A percentile compares a stretch with the other conserved stretches of the same genome.
Evolutionary conservation across 2,888 invertebrate species (phyloP).

Genomic region (Byasa hedistus): DNA sequence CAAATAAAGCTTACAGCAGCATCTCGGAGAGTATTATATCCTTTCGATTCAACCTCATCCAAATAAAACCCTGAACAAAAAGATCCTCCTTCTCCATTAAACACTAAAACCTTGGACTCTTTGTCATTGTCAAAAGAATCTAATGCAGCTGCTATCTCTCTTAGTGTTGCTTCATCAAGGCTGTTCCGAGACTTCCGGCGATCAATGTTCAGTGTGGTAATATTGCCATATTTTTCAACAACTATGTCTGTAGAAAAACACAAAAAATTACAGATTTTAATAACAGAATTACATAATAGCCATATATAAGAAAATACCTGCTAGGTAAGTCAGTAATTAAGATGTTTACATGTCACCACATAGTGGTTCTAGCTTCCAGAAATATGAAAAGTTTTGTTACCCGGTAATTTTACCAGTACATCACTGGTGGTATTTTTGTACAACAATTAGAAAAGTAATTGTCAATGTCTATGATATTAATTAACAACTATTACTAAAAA

Average conservation of each 20-base stretch:
- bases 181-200: conserved; percentile 91
- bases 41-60: conserved; percentile 82
- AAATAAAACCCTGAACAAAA: conserved; percentile 97
- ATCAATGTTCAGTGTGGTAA: conserved; percentile 93
- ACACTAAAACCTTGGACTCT: conserved; percentile 84
- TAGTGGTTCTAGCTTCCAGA: too few relatives aligned
- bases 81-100: conserved; percentile 95
- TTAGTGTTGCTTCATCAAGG: conserved; percentile 85
- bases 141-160: conserved; percentile 85
- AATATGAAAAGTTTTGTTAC: too few relatives aligned
- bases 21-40: conserved; percentile 61
- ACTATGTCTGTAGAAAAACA: conserved; percentile 59
- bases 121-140: conserved; percentile 89
- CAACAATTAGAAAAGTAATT: too few relatives aligned
- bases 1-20: conserved; percentile 55
- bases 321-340: too few relatives aligned
- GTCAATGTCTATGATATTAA: too few relatives aligned
- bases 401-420: too few relatives aligned
- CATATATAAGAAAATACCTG: background rate
- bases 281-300: background rate
- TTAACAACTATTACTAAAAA: too few relatives aligned
- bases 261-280: background rate
- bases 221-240: conserved; percentile 81
- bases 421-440: too few relatives aligned
- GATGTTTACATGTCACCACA: too few relatives aligned